Evolutionary conservation across 2,113 vertebrate species (phyloP), one percentile per base, ranked within the genome.

Genomic region (Tychaedon coryphoeus): DNA sequence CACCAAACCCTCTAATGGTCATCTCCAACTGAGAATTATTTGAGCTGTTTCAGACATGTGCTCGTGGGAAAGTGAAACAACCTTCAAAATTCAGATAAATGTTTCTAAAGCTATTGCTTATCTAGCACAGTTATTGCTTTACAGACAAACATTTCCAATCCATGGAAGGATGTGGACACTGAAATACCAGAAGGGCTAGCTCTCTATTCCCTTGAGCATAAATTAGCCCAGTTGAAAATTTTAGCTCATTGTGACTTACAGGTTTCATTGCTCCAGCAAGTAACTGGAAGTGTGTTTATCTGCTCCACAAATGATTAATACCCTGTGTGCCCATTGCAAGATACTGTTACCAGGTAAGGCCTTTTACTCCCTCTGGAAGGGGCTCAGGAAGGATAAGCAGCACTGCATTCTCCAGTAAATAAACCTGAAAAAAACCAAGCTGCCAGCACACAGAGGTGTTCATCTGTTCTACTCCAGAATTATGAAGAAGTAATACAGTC

Each of bases 261-360:
- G 83, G 47, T 69, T 94, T 90, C 79, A 54, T 28, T 90, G 61
- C 78, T 92, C 62, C 51, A 22, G 53, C 57, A 66, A 86, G 48
- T 72, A 34, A 61, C 40, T 67, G 71, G 40, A 67, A 92, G 31
- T 18, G 45, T 64, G 33, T 91, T 79, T 91, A 64, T 71, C 91
- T 15, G 1, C 70, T 85, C 64, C 48, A 60, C 53, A 85, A 71
- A 79, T 79, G 88, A 96, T 96, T 92, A 74, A 66, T 89, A 95
- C 33, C 69, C 93, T 69, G 19, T 48, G 48, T 88, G 65, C 57
- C 91, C 76, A 80, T 17, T 33, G 8, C 84, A 69, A 25, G 60
- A 57, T 51, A 53, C 75, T 93, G 74, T 92, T 80, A 88, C 53
- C 89, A 90, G 87, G 74, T 78, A 96, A 96, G 86, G 14, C 73